A percentile compares a stretch with the other conserved stretches of the same genome.
phyloP scores from a whole-genome alignment of 2,888 invertebrate species.

The Margaritifera margaritifera region DNA sequence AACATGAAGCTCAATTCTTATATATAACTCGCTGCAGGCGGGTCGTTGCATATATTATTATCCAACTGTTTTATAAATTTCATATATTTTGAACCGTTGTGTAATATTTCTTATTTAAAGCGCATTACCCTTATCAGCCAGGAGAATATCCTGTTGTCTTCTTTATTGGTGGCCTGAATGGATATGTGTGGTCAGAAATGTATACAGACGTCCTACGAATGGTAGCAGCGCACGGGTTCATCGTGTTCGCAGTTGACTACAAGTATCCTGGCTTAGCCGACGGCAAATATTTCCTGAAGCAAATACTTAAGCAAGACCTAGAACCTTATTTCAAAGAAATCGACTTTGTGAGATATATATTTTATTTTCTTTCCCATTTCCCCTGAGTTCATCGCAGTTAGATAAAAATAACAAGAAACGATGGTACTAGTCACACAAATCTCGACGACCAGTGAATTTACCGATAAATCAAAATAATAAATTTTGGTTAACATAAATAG shows the following conservation, averaged over 20 bases:
- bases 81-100: too few species aligned
- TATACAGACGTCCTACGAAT: constrained; percentile 37
- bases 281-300: too few species aligned
- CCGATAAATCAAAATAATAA: too few species aligned
- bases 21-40: too few species aligned
- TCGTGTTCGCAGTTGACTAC: constrained; percentile 47
- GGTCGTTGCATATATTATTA: too few species aligned
- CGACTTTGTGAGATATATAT: constrained; percentile 1
- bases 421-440: not conserved
- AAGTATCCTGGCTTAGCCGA: constrained; percentile 23
- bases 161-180: constrained; percentile 42
- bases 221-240: constrained; percentile 50
- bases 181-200: constrained; percentile 33
- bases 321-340: constrained; percentile 3
- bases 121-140: too few species aligned
- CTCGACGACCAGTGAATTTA: too few species aligned
- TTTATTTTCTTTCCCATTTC: not conserved
- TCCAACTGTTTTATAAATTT: too few species aligned
- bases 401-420: not conserved
- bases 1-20: too few species aligned
- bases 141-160: constrained; percentile 33
- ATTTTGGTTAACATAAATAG: too few species aligned
- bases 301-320: not conserved
- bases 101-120: too few species aligned
- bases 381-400: not conserved